Evolutionary conservation across 2,113 vertebrate species (phyloP), one percentile per base, ranked within the genome.

Genomic region (Trogon melanurus): DNA sequence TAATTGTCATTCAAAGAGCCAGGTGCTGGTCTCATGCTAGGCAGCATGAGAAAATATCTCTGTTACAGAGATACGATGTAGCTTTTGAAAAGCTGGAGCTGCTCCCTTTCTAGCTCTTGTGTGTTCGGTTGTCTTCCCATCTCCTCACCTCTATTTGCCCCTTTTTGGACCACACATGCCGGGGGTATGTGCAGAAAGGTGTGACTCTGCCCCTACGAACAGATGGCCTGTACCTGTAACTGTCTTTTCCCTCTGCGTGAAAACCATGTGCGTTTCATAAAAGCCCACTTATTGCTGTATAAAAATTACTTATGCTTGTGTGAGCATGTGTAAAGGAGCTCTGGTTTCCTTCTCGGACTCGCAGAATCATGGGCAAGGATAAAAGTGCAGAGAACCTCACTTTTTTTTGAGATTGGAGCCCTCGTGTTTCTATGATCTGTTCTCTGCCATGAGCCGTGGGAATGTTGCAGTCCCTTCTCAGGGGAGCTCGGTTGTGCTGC

Each of bases 131-230:
- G 32, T 67, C 32, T 69, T 80, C 11, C 34, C 11, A 27, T 16
- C 34, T 72, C 26, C 34, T 81, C 17, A 7, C 23, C 16, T 54
- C 44, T 57, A 4, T 36, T 41, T 74, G 47, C 25, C 47, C 8
- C 11, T 12, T 48, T 56, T 38, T 36, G 47, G 47, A 30, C 38
- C 22, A 44, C 16, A 3, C 0, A 0, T 58, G 38, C n/a, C n/a
- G 70, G 29, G 44, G 64, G 16, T 16, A 6, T 34, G 45, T 45
- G 14, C n/a, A 29, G 54, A 47, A 91, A 83, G 67, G 48, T 69
- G 44, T 22, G 3, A 34, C 16, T 41, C 27, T 66, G 34, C 20
- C 72, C 70, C 57, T 7, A 2, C 0, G 1, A 62, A 65, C 72
- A 81, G 51, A 20, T 56, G 47, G 27, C 38, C 18, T 30, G 11